Evolutionary conservation across 2,797 vertebrate genomes (phyloP).

Genomic region (Labroides dimidiatus): DNA sequence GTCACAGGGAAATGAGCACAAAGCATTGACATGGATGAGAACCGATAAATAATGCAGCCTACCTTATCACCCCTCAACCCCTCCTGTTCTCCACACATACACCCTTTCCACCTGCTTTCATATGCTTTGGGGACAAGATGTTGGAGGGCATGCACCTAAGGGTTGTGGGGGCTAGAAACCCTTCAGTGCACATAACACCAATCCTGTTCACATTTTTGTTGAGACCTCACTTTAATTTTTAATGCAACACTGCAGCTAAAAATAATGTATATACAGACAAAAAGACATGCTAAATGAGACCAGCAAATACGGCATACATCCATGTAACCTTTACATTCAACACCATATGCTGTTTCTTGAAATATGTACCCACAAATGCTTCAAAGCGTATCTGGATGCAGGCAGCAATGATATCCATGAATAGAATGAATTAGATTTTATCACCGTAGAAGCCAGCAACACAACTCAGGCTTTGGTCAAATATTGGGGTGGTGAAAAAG

Average conservation of each 20-base stretch:
- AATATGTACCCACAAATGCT: background rate
- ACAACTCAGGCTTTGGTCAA: slow-evolving; percentile 64
- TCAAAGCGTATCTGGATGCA: slow-evolving; percentile 23
- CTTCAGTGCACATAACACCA: slow-evolving; percentile 23
- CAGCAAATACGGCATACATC: background rate
- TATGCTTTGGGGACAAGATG: slow-evolving; percentile 41
- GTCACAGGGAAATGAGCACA: slow-evolving; percentile 76
- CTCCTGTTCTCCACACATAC: slow-evolving; percentile 1
- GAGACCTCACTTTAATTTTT: slow-evolving; percentile 7
- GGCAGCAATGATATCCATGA: slow-evolving; percentile 23
- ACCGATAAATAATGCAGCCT: slow-evolving; percentile 78
- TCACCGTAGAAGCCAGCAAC: slow-evolving; percentile 57
- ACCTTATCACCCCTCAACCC: slow-evolving; percentile 52
- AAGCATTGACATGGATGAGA: slow-evolving; percentile 75
- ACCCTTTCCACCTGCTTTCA: slow-evolving; percentile 20
- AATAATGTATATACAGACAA: background rate
- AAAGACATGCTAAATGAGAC: background rate
- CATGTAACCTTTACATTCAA: background rate
- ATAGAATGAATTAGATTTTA: slow-evolving; percentile 66
- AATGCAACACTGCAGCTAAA: slow-evolving; percentile 6
- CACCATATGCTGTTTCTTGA: background rate
- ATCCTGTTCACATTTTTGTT: slow-evolving; percentile 4
- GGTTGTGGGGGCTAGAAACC: slow-evolving; percentile 18
- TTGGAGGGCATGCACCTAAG: slow-evolving; percentile 33
- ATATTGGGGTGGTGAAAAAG: slow-evolving; percentile 57